These are phyloP conservation scores for Montipora foliosa DNA, from an alignment of 64 coral and sea anemone genomes.

Conservation along the genomic window DNA sequence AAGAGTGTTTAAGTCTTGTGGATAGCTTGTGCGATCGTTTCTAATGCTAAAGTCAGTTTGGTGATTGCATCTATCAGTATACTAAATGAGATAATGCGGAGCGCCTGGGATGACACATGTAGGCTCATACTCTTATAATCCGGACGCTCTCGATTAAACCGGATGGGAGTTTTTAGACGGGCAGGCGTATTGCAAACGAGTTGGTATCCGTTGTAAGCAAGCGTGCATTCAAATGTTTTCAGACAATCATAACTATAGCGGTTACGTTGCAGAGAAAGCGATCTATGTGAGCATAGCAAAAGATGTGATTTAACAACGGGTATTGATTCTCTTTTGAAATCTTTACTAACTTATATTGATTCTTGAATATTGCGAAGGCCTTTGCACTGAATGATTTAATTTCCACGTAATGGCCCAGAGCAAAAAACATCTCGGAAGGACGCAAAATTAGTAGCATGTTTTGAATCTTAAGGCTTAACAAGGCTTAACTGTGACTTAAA, in stretches of 20 bases:
- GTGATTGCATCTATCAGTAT: constrained; percentile 2
- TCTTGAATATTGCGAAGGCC: background rate
- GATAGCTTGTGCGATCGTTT: background rate
- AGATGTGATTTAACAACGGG: constrained; percentile 17
- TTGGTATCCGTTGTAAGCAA: background rate
- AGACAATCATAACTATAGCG: background rate
- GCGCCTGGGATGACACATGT: background rate
- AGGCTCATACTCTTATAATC: background rate
- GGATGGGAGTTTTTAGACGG: background rate
- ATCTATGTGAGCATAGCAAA: background rate
- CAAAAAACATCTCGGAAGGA: no score
- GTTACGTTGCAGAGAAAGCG: background rate
- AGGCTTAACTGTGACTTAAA: background rate
- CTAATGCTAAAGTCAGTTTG: background rate
- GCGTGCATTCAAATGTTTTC: background rate
- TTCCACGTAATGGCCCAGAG: background rate
- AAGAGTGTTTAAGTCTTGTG: background rate
- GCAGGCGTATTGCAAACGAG: background rate
- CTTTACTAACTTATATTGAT: constrained; percentile 29
- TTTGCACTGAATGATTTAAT: background rate
- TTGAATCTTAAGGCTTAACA: background rate
- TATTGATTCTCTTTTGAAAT: constrained; percentile 57
- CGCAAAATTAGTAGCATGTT: background rate
- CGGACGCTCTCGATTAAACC: background rate
- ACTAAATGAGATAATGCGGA: constrained; percentile 10